phyloP scores from a whole-genome alignment of 2,113 vertebrate species.

The Pteruthius melanotis region DNA sequence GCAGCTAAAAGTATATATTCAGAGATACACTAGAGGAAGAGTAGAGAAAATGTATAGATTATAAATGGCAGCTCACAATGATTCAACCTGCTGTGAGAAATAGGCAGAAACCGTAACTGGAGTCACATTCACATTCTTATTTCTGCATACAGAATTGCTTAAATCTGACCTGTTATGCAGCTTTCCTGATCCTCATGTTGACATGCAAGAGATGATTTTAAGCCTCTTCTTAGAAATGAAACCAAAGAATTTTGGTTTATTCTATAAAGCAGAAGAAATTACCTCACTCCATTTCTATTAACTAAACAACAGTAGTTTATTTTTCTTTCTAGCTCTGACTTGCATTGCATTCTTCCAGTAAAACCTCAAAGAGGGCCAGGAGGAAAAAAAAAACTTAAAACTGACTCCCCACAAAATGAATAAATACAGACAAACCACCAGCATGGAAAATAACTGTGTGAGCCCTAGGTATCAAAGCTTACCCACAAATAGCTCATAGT shows the following conservation, averaged over 20 bases:
- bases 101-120: neutral
- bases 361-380: neutral
- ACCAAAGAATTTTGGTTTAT: neutral
- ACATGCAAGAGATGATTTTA: neutral
- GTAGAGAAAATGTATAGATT: neutral
- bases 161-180: neutral
- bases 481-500: conserved; percentile 17
- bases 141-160: neutral
- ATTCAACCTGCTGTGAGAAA: neutral
- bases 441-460: neutral
- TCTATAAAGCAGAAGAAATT: neutral
- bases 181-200: neutral
- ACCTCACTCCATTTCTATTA: neutral
- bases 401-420: neutral
- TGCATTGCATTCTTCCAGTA: neutral
- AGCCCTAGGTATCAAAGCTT: neutral
- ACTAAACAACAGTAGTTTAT: neutral
- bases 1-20: neutral
- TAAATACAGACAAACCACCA: neutral
- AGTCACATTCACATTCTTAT: neutral
- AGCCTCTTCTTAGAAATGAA: neutral
- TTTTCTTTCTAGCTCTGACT: neutral
- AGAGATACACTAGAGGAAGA: neutral
- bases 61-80: neutral
- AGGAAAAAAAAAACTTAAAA: neutral